Evolutionary conservation across 2,797 vertebrate genomes (phyloP).

Genomic region (Malurus leucopterus): DNA sequence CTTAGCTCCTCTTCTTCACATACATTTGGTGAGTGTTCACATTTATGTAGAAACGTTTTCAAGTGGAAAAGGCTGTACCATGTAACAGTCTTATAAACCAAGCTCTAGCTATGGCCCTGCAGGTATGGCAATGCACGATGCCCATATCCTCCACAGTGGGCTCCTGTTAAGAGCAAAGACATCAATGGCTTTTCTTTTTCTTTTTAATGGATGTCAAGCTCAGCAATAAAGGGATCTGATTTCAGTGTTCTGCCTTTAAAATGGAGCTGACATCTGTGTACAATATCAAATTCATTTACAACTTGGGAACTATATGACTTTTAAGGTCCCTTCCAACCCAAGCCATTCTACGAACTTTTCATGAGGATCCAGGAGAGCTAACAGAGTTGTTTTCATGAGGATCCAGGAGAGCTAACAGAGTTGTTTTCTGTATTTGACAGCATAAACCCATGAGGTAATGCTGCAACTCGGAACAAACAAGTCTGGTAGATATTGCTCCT

Average conservation of each 20-base stretch:
- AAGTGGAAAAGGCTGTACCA: background rate
- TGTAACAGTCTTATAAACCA: fast-evolving
- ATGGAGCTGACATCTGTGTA: background rate
- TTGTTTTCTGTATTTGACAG: background rate
- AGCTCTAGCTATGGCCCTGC: background rate
- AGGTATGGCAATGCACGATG: background rate
- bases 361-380: background rate
- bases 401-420: background rate
- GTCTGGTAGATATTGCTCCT: background rate
- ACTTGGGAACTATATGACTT: background rate
- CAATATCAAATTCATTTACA: background rate
- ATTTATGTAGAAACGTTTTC: background rate
- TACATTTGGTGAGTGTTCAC: background rate
- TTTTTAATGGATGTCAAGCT: background rate
- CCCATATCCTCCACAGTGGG: background rate
- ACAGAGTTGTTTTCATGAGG: background rate
- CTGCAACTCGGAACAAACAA: background rate
- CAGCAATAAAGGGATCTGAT: background rate
- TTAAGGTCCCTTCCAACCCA: background rate
- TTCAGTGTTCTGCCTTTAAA: background rate
- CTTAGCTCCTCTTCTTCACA: background rate
- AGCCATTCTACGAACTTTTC: background rate
- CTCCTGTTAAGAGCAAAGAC: background rate
- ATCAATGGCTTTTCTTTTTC: background rate
- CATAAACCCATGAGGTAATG: background rate